Conservation (phyloP, 2,888 invertebrate genomes). For the Camponotus fellah region DNA sequence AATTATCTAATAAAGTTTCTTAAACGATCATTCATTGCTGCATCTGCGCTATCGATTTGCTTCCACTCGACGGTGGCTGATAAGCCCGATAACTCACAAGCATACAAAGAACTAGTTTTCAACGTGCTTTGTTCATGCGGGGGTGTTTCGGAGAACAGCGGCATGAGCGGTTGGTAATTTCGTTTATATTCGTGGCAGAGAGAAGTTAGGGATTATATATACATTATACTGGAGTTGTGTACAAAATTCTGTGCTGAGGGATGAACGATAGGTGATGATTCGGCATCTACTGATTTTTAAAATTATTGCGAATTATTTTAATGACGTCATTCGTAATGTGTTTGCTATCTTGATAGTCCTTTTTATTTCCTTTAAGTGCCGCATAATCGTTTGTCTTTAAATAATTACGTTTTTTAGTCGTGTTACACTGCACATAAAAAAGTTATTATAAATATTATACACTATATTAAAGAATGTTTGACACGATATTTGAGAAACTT, state of each 20-base stretch:
- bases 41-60: slow-evolving; percentile 53
- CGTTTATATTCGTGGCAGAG: slow-evolving; percentile 40
- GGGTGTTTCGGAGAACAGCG: slow-evolving; percentile 70
- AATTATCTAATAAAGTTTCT: slow-evolving; percentile 47
- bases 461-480: neutral
- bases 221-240: slow-evolving; percentile 44
- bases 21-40: slow-evolving; percentile 53
- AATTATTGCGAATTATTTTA: slow-evolving; percentile 14
- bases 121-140: slow-evolving; percentile 58
- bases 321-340: neutral
- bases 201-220: slow-evolving; percentile 48
- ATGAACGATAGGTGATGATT: slow-evolving; percentile 23
- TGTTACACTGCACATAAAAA: neutral
- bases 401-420: neutral
- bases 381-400: neutral
- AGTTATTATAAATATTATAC: neutral
- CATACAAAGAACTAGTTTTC: slow-evolving; percentile 77
- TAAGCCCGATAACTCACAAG: slow-evolving; percentile 73
- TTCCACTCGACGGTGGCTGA: slow-evolving; percentile 63
- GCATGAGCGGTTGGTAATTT: slow-evolving; percentile 52
- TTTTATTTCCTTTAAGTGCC: neutral
- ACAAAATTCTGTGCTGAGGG: slow-evolving; percentile 31
- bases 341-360: slow-evolving; percentile 1
- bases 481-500: neutral
- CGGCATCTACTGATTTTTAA: neutral